Evolutionary conservation across 2,113 vertebrate genomes (phyloP), one percentile per base, ranked within the genome.

Genomic region (Siphamia tubifer): DNA sequence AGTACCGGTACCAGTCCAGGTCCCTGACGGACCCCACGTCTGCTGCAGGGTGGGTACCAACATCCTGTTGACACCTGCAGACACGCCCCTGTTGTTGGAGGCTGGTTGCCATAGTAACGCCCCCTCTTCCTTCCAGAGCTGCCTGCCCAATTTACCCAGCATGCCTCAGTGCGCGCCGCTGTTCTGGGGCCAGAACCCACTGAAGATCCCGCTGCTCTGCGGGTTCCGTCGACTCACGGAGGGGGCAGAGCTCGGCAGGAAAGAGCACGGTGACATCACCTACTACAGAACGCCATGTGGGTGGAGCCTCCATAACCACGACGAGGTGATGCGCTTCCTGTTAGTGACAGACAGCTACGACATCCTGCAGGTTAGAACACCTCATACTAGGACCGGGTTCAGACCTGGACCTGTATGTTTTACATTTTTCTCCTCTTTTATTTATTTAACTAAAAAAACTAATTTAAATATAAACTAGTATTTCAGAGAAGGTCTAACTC

Each of bases 281-380:
- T 64, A 90, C 38, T 99, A 99, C 40, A 95, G 91, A 83, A 85
- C 96, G 1, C 97, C 97, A 0, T 99, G 97, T 6, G 96, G 97
- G 8, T 93, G 83, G 35, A 90, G 90, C 51, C 91, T 99, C 15
- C 84, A 92, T 51, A 92, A 88, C 79, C 86, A 93, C 13, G 79
- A 82, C 3, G 96, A 98, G 0, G 95, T 98, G 56, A 89, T 76
- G 23, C 81, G 81, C 28, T 99, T 94, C 75, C 85, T 99, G 73
- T 76, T 88, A 72, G 89, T 93, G 69, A 94, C 96, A 0, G 70
- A 92, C 47, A 94, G 93, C 80, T 89, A 83, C 48, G 87, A 87
- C 57, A 79, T 94, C 77, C 87, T 99, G 60, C 95, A 92, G 90
- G 88, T 89, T 12, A 17, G 48, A 6, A 11, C 38, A 0, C 19